Base-by-base conservation (phyloP, 2,113 vertebrate species). In the Amphiprion ocellaris region DNA sequence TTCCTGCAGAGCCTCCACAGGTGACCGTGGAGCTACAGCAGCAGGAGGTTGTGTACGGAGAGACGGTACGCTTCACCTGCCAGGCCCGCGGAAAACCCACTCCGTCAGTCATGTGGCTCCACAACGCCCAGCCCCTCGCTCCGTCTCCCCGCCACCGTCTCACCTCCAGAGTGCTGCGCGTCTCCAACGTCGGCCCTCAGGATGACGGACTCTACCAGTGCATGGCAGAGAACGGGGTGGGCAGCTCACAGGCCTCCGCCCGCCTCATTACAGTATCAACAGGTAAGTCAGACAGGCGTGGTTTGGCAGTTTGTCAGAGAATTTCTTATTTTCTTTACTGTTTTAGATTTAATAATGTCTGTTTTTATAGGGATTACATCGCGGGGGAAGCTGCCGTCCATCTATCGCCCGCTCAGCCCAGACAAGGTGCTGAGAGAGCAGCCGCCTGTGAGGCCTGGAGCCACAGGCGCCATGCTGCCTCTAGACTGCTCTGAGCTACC, bases 201-300 rank as follows among this genome's bases (percentile, higher is more conserved):
- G 98, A 99, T 0, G 96, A 98, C 0, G 98, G 98, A 1, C 94
- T 99, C 61, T 99, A 99, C 93, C 98, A 99, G 89, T 99, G 98
- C 92, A 96, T 99, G 96, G 98, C 96, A 0, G 97, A 99, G 92
- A 99, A 99, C 0, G 96, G 95, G 17, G 96, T 98, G 0, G 98
- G 98, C 21, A 98, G 98, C 0, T 96, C 98, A 0, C 98, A 99
- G 55, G 97, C 96, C 1, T 96, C 97, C 12, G 92, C 96, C 53
- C 96, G 95, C 10, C 96, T 99, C 56, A 94, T 96, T 84, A 97
- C 96, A 0, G 47, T 95, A 15, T 91, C 92, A 10, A 92, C 96
- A 0, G 96, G 98, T 98, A 71, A 84, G 95, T 69, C 33, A 2
- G 8, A 14, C 15, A n/a, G 2, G 2, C 26, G 12, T 2, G 10